Base-by-base conservation (phyloP, 2,797 vertebrate genomes). In the Eremophila alpestris region DNA sequence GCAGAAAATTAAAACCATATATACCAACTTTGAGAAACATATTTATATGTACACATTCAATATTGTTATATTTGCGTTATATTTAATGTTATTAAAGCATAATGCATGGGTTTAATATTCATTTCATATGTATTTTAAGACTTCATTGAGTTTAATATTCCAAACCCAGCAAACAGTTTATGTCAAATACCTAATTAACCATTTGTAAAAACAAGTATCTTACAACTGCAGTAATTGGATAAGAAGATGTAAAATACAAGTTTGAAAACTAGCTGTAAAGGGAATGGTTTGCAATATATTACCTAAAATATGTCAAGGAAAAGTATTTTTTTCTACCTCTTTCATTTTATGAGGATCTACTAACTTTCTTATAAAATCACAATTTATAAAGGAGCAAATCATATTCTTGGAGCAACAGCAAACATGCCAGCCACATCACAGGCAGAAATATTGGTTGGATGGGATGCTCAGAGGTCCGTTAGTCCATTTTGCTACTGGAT, bases 1-100 rank as follows among this genome's bases (percentile, higher is more conserved):
- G 34, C 40, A 95, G 93, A 89, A 95, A 95, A 95, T 91, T 92
- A 92, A 96, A 97, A 36, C 51, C 51, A 82, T 96, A 89, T 83
- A 90, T 89, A 95, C 70, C 45, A 89, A 52, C 48, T 76, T 48
- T 64, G 81, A 67, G 48, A 88, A 73, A 26, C 40, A 78, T 59
- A 62, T 77, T 89, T 81, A 85, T 78, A 80, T 48, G 16, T 27
- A 64, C 13, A 68, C 14, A 58, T 38, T 85, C 74, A 87, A 55
- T 78, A 91, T 64, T 74, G 27, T 58, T 67, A 77, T 71, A 92
- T 75, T 51, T 88, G 62, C 71, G 32, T 62, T 87, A 51, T 52
- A 83, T 54, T 92, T 71, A 83, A 77, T 62, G 46, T 30, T 83
- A 78, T 83, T 87, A 91, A 83, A 93, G 48, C 41, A 83, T 85